Percentiles rank a stretch among this genome's conserved stretches.
Evolutionary conservation across 2,113 vertebrate genomes (phyloP).

Genomic region (Corythornis madagascariensis): DNA sequence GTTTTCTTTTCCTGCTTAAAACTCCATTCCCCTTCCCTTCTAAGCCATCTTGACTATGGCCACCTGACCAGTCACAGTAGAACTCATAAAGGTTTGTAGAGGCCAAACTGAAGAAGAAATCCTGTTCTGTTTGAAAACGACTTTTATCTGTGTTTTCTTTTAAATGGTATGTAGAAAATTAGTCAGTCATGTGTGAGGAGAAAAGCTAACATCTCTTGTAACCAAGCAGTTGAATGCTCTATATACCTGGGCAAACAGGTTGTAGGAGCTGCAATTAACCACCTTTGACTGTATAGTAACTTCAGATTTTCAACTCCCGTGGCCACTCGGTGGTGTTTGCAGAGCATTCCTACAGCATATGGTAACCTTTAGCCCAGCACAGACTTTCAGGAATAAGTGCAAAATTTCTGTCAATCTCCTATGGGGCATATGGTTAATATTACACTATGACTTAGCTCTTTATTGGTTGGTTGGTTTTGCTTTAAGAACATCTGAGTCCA

Average conservation of each 20-base stretch:
- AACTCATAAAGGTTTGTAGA: background rate
- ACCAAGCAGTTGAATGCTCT: conserved; percentile 22
- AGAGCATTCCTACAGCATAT: conserved; percentile 45
- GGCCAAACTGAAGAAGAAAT: background rate
- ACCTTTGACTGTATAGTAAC: conserved; percentile 1
- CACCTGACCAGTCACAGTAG: background rate
- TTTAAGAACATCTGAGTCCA: background rate
- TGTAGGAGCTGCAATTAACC: conserved; percentile 52
- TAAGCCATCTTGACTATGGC: background rate
- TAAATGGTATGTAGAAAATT: conserved; percentile 9
- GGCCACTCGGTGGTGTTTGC: background rate
- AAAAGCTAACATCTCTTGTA: conserved; percentile 36
- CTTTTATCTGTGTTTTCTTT: background rate
- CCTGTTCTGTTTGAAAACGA: background rate
- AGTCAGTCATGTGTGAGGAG: conserved; percentile 7
- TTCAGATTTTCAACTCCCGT: conserved; percentile 27
- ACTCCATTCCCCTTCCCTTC: background rate
- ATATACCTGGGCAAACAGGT: conserved; percentile 20
- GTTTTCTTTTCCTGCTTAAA: background rate
- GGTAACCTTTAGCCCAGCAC: conserved; percentile 35
- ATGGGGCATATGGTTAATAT: conserved; percentile 28
- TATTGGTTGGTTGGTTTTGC: background rate
- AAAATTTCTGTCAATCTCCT: background rate
- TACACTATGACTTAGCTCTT: background rate
- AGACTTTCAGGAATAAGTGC: background rate